These are phyloP conservation scores for Scaptomyza parva DNA, from an alignment of 2,888 invertebrate species.

Conservation along the genomic window DNA sequence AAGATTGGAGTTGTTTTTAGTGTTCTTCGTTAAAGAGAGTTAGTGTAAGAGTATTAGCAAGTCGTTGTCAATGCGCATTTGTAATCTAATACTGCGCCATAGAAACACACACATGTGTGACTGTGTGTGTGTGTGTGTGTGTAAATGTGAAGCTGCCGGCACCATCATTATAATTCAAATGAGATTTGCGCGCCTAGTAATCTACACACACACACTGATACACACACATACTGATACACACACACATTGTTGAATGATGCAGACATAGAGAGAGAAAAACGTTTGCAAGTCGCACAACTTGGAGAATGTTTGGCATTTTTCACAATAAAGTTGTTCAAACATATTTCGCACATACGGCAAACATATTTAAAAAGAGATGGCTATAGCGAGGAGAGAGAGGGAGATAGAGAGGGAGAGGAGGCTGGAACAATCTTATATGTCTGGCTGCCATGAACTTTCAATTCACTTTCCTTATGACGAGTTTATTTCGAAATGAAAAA, in stretches of 20 bases:
- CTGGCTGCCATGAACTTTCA: constrained; percentile 70
- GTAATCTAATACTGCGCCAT: constrained; percentile 11
- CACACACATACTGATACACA: background rate
- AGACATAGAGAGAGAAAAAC: constrained; percentile 22
- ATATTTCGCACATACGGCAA: constrained; percentile 55
- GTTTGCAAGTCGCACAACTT: constrained; percentile 62
- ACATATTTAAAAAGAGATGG: constrained; percentile 6
- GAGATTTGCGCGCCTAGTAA: constrained; percentile 74
- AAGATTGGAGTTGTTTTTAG: too few relatives aligned
- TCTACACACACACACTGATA: constrained; percentile 35
- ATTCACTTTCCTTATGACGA: constrained; percentile 66
- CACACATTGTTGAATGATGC: constrained; percentile 1
- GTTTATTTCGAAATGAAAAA: constrained; percentile 26
- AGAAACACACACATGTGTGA: constrained; percentile 12
- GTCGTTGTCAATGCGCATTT: background rate
- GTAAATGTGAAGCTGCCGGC: constrained; percentile 61
- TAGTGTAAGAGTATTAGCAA: constrained; percentile 12
- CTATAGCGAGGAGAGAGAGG: background rate
- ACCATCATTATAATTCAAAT: constrained; percentile 79
- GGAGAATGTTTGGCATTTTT: constrained; percentile 76
- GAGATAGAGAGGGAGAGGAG: background rate
- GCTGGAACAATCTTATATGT: constrained; percentile 57
- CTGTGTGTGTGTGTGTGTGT: constrained; percentile 10
- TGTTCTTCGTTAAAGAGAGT: too few relatives aligned
- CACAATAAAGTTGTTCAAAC: constrained; percentile 77